Evolutionary conservation across 2,797 vertebrate species (phyloP).

Genomic region (Sciaenops ocellatus): DNA sequence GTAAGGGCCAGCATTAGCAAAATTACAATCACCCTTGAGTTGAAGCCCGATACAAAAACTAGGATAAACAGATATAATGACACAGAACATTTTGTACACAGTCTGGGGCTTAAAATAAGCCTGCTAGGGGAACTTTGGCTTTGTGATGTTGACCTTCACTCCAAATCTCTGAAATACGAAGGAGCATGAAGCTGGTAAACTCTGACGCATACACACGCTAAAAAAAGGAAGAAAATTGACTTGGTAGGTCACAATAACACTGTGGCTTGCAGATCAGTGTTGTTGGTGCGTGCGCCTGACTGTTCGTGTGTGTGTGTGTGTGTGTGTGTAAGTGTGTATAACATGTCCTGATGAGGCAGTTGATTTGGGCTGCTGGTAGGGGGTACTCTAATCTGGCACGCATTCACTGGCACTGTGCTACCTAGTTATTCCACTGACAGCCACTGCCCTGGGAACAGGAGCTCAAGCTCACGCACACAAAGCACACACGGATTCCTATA

Average conservation of each 20-base stretch:
- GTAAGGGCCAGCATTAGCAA: conserved; percentile 6
- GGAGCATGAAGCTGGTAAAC: conserved; percentile 33
- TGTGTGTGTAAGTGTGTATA: conserved; percentile 52
- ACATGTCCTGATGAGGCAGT: conserved; percentile 74
- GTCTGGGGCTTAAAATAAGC: conserved; percentile 48
- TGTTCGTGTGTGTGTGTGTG: conserved; percentile 11
- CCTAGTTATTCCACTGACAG: conserved; percentile 80
- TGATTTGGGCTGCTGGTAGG: conserved; percentile 80
- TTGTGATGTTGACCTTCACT: conserved; percentile 55
- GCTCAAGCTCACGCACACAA: conserved; percentile 58
- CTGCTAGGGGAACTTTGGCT: conserved; percentile 37
- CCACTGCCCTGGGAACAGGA: conserved; percentile 73
- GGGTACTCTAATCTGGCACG: conserved; percentile 81
- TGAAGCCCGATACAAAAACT: conserved; percentile 27
- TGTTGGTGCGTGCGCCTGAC: conserved; percentile 44
- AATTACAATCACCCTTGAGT: conserved; percentile 26
- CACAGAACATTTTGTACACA: conserved; percentile 60
- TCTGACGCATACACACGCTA: conserved; percentile 32
- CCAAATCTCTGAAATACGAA: conserved; percentile 56
- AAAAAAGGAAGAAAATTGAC: conserved; percentile 48
- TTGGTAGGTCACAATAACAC: conserved; percentile 62
- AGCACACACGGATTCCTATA: conserved; percentile 51
- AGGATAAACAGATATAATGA: conserved; percentile 52
- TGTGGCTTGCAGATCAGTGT: conserved; percentile 43
- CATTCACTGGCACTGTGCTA: conserved; percentile 72